Conservation (phyloP, 2,888 invertebrate species). For the Lordiphosa fenestrarum region DNA sequence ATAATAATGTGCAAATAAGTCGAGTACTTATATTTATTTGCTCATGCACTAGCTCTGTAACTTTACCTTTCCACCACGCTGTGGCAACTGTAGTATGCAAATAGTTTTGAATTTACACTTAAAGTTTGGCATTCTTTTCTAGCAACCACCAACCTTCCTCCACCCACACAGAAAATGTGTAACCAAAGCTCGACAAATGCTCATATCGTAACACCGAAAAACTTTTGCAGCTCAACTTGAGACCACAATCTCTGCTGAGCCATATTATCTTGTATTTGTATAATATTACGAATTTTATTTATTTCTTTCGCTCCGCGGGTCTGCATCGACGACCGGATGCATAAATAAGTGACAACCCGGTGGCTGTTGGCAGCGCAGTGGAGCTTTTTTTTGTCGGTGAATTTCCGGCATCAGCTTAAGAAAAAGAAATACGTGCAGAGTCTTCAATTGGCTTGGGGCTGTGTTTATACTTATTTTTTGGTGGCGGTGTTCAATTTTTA, state of each 20-base stretch:
- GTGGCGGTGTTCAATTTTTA: too few relatives aligned
- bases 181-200: neutral
- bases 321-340: conserved; percentile 53
- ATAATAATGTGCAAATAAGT: too few relatives aligned
- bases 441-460: too few relatives aligned
- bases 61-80: too few relatives aligned
- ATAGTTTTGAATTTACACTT: too few relatives aligned
- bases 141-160: too few relatives aligned
- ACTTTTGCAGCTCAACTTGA: neutral
- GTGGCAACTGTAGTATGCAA: too few relatives aligned
- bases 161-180: too few relatives aligned
- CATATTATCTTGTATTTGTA: conserved; percentile 33
- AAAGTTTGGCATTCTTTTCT: too few relatives aligned
- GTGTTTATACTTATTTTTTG: too few relatives aligned
- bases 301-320: conserved; percentile 10
- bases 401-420: conserved; percentile 54
- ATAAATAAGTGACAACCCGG: conserved; percentile 68
- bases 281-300: conserved; percentile 29
- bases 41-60: too few relatives aligned
- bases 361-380: conserved; percentile 34
- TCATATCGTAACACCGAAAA: neutral
- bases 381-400: conserved; percentile 31
- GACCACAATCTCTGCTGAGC: conserved; percentile 28
- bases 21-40: too few relatives aligned
- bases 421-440: conserved; percentile 24